Percentiles rank a stretch among this genome's conserved stretches.
These are phyloP conservation scores for Pollenia amentaria DNA, from an alignment of 2,888 invertebrate species.

Conservation along the genomic window DNA sequence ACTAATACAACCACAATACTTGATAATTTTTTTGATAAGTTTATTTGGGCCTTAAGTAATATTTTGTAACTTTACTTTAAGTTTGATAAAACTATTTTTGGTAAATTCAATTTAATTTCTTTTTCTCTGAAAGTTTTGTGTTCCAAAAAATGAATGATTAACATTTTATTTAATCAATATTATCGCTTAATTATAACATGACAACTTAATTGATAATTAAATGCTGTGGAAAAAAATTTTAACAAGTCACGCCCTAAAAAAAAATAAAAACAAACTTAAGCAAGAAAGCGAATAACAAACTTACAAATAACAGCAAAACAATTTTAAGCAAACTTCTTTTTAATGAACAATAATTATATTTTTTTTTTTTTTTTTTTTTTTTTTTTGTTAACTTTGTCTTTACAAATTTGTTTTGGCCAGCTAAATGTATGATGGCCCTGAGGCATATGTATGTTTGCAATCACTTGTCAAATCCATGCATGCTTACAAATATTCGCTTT, in stretches of 20 bases:
- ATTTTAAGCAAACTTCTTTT: neutral
- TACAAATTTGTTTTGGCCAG: constrained; percentile 65
- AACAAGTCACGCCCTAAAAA: constrained; percentile 58
- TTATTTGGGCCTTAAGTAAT: too few species aligned
- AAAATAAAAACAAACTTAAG: neutral
- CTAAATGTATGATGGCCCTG: constrained; percentile 55
- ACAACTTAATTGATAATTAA: constrained; percentile 59
- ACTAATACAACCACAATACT: too few species aligned
- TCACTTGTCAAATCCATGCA: constrained; percentile 75
- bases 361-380: neutral
- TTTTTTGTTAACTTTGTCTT: neutral
- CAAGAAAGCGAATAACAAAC: neutral
- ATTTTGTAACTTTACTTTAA: too few species aligned
- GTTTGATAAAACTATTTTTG: too few species aligned
- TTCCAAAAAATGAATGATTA: too few species aligned
- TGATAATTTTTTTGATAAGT: too few species aligned
- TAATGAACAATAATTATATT: constrained; percentile 48
- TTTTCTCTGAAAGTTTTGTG: too few species aligned
- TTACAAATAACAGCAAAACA: neutral
- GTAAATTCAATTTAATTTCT: too few species aligned
- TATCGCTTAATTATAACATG: constrained; percentile 32
- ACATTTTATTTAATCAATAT: constrained; percentile 11
- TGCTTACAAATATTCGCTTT: constrained; percentile 51
- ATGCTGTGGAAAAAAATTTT: constrained; percentile 34
- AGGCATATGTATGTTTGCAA: constrained; percentile 71